Conservation (phyloP, 2,113 vertebrate species). For the Petrocephalus microphthalmus region DNA sequence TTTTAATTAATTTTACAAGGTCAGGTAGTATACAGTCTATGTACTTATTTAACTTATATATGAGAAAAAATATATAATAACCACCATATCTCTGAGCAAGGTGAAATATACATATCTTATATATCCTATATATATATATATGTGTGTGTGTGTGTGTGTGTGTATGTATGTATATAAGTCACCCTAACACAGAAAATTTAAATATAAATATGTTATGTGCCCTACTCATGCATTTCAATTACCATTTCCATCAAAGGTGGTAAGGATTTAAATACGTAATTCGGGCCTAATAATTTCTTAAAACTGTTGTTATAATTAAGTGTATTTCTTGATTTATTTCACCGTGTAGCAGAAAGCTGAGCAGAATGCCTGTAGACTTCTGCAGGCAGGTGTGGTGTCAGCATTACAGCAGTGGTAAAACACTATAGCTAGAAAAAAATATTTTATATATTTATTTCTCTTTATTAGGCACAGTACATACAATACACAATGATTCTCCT, state of each 20-base stretch:
- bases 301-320: neutral
- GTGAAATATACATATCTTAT: too few relatives aligned
- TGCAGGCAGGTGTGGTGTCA: neutral
- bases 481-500: neutral
- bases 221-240: neutral
- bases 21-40: neutral
- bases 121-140: too few relatives aligned
- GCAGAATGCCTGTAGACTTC: neutral
- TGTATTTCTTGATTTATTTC: neutral
- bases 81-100: neutral
- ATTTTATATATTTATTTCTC: neutral
- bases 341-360: too few relatives aligned
- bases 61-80: slow-evolving; percentile 3
- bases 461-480: neutral
- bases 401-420: neutral
- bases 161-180: too few relatives aligned
- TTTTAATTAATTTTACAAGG: neutral
- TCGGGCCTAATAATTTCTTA: neutral
- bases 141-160: too few relatives aligned
- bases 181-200: neutral
- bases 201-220: neutral
- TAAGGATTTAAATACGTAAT: neutral
- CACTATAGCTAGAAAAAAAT: neutral
- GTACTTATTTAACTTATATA: neutral
- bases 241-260: neutral